These are phyloP conservation scores for Girardinus metallicus DNA, from an alignment of 2,797 vertebrate genomes.

Conservation along the genomic window DNA sequence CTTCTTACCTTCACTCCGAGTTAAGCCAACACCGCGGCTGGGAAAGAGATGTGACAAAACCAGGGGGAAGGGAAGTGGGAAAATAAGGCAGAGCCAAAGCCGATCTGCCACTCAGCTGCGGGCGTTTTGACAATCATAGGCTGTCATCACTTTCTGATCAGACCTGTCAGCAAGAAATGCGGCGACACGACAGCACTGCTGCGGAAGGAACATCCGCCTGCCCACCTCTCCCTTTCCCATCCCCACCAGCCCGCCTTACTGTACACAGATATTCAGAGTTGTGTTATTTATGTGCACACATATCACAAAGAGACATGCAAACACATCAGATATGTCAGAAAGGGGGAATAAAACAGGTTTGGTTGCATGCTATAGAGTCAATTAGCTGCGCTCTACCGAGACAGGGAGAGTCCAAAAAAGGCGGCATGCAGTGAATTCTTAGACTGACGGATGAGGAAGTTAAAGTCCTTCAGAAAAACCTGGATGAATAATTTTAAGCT, in stretches of 20 bases:
- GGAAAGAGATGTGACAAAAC: slow-evolving; percentile 80
- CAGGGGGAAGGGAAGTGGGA: slow-evolving; percentile 68
- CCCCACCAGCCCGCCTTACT: slow-evolving; percentile 27
- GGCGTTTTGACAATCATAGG: slow-evolving; percentile 86
- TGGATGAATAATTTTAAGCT: slow-evolving; percentile 14
- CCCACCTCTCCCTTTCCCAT: slow-evolving; percentile 30
- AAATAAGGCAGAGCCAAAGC: slow-evolving; percentile 78
- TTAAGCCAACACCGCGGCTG: slow-evolving; percentile 77
- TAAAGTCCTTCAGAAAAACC: slow-evolving; percentile 20
- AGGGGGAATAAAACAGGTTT: slow-evolving; percentile 71
- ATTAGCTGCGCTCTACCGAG: slow-evolving; percentile 42
- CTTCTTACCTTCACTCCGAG: slow-evolving; percentile 78
- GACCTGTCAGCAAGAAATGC: slow-evolving; percentile 81
- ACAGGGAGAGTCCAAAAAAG: slow-evolving; percentile 29
- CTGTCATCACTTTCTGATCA: slow-evolving; percentile 87
- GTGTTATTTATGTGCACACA: slow-evolving; percentile 81
- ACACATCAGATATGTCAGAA: slow-evolving; percentile 83
- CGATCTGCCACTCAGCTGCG: slow-evolving; percentile 80
- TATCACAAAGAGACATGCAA: slow-evolving; percentile 70
- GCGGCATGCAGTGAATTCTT: slow-evolving; percentile 8
- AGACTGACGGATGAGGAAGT: slow-evolving; percentile 37
- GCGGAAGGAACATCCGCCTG: slow-evolving; percentile 75
- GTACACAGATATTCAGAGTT: slow-evolving; percentile 70
- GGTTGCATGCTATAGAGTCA: slow-evolving; percentile 47
- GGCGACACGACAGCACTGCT: slow-evolving; percentile 76